A percentile compares a stretch with the other conserved stretches of the same genome.
phyloP scores from a whole-genome alignment of 1,140 invertebrate genomes.

The Macrocentrus cingulum region DNA sequence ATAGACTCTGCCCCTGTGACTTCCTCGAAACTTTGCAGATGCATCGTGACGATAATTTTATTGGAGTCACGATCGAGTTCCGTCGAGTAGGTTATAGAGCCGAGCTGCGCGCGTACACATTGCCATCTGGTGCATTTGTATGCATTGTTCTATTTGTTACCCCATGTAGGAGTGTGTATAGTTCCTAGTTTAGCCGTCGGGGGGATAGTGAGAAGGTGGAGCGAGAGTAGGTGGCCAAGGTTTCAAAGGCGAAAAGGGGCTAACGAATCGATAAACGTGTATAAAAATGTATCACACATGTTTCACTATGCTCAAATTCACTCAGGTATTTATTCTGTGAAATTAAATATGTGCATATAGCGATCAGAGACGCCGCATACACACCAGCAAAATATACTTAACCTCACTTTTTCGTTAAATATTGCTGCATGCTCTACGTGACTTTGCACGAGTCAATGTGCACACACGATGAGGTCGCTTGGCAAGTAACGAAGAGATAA shows the following conservation, averaged over 20 bases:
- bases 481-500: constrained; percentile 16
- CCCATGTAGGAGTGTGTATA: not conserved
- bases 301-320: constrained; percentile 8
- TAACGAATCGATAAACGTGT: constrained; percentile 20
- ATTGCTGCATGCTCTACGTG: no score
- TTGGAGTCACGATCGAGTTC: constrained; percentile 28
- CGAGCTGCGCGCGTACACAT: not conserved
- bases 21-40: constrained; percentile 26
- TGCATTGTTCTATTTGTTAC: constrained; percentile 8
- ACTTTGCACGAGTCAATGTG: constrained; percentile 10
- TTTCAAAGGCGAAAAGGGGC: constrained; percentile 16
- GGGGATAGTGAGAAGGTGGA: not conserved
- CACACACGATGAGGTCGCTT: not conserved
- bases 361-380: no score
- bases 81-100: constrained; percentile 8
- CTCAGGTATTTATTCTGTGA: not conserved
- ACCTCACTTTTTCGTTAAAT: not conserved
- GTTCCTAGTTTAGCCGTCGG: not conserved
- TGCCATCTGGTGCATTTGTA: not conserved
- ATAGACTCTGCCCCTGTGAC: constrained; percentile 6
- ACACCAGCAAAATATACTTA: no score
- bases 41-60: constrained; percentile 26
- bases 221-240: not conserved
- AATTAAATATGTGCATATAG: not conserved
- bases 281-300: constrained; percentile 13